These are phyloP conservation scores for Gallinago nigripennis DNA, from an alignment of 2,797 vertebrate genomes.

Conservation along the genomic window DNA sequence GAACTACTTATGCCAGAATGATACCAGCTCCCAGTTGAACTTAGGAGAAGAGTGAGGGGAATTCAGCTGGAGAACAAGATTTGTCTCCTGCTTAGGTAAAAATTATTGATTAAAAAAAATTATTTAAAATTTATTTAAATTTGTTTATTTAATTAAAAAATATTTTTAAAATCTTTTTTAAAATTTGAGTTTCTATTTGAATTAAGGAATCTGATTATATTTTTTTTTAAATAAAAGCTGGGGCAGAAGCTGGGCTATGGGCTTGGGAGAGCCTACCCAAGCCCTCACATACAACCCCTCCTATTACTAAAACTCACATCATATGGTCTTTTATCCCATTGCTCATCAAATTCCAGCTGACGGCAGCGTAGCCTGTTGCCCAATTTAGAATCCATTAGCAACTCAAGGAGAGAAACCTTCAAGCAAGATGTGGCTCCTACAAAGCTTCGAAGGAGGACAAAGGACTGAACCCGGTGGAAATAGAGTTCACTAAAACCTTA, in stretches of 20 bases:
- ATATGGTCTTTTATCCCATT: conserved; percentile 5
- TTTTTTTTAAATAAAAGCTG: background rate
- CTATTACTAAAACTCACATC: background rate
- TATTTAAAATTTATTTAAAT: too few relatives aligned
- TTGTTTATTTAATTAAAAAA: too few relatives aligned
- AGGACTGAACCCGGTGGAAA: conserved; percentile 4
- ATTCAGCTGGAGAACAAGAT: background rate
- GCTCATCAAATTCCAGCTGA: conserved; percentile 27
- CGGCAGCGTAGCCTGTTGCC: background rate
- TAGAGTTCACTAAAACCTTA: conserved; percentile 4
- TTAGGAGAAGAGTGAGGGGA: background rate
- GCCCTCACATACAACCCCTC: background rate
- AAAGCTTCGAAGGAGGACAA: background rate
- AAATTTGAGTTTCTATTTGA: background rate
- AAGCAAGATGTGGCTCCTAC: background rate
- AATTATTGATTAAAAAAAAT: background rate
- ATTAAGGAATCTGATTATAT: background rate
- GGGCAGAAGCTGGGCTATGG: background rate
- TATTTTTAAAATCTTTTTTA: background rate
- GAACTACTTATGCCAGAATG: background rate
- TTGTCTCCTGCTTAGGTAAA: background rate
- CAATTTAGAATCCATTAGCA: conserved; percentile 26
- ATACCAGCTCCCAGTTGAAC: background rate
- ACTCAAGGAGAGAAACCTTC: background rate
- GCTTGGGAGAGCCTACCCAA: background rate